phyloP scores from a whole-genome alignment of 2,113 vertebrate species.

The Emydocephalus ijimae region DNA sequence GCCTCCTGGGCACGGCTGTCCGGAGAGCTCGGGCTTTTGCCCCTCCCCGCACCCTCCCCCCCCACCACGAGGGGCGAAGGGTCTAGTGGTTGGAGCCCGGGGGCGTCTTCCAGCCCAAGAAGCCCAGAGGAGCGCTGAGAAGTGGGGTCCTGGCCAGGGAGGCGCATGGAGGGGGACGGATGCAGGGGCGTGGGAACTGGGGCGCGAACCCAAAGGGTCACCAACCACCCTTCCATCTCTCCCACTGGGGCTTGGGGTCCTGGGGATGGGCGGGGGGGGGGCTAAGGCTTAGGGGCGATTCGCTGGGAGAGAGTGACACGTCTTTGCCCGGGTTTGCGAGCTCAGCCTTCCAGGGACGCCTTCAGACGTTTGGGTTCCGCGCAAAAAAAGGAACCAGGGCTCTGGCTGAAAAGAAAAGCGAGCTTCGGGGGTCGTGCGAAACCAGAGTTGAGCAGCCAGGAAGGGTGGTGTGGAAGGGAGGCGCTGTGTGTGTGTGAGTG shows the following conservation, averaged over 20 bases:
- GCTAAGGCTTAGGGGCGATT: too few species aligned
- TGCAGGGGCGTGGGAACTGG: neutral
- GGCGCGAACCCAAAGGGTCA: too few species aligned
- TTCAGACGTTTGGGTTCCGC: neutral
- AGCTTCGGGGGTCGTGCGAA: neutral
- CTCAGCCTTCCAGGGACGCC: neutral
- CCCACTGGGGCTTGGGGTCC: too few species aligned
- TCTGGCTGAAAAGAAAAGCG: neutral
- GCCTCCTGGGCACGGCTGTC: neutral
- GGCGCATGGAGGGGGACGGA: too few species aligned
- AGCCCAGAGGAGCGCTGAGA: neutral
- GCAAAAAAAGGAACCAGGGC: neutral
- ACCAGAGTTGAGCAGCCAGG: neutral
- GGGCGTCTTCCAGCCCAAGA: neutral
- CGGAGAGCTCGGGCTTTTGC: neutral
- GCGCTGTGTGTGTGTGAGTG: too few species aligned
- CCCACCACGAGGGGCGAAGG: neutral
- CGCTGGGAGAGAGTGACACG: too few species aligned
- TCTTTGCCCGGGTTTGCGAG: neutral
- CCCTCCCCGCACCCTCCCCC: too few species aligned
- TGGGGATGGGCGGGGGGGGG: too few species aligned
- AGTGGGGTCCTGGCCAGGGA: neutral
- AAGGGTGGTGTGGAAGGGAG: neutral
- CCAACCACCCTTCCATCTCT: too few species aligned
- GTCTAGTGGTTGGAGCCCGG: neutral